Base-by-base conservation (phyloP, 1,140 invertebrate genomes). In the Parapsyche elsis region DNA sequence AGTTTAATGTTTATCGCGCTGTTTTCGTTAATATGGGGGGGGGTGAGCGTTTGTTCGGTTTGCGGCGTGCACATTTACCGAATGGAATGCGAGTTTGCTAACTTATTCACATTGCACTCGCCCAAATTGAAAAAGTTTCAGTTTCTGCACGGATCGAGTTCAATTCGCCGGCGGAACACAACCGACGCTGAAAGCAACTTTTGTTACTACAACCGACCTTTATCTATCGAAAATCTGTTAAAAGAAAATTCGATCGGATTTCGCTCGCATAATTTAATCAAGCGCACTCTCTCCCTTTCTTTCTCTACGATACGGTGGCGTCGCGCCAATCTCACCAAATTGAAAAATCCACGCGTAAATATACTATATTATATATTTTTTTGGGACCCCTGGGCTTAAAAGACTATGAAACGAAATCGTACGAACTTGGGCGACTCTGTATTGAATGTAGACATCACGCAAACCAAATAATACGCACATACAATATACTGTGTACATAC, bases 41-140 rank as follows among this genome's bases (percentile, higher is more conserved):
- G 10, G 10, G 12, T 53, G 49, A 46, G 12, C 19, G 19, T 10
- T 64, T 64, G 64, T 67, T 26, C 21, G 64, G 64, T 67, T 67
- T 67, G 64, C 14, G 24, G 24, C 24, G 21, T 30, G 64, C 64
- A 67, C 64, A 67, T 23, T 16, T 12, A 38, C 19, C 44, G 71
- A 79, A 19, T 23, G 24, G 70, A 49, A 46, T 67, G 76, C 57
- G 73, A 80, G 71, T 80, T 80, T 67, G 30, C 49, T 76, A 76
- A 80, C 79, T 80, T 80, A 80, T 80, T 80, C 79, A 80, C 79
- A 80, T 76, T 80, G 79, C 73, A 80, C 71, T 80, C 49, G 79
- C 26, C 21, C 79, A 80, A 80, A 80, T 80, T 80, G 79, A 80
- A 80, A 80, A 80, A 80, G 71, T 80, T 80, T 75, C 71, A 21